Evolutionary conservation across 1,140 invertebrate genomes (phyloP).

Genomic region (Drosophila seguyi): DNA sequence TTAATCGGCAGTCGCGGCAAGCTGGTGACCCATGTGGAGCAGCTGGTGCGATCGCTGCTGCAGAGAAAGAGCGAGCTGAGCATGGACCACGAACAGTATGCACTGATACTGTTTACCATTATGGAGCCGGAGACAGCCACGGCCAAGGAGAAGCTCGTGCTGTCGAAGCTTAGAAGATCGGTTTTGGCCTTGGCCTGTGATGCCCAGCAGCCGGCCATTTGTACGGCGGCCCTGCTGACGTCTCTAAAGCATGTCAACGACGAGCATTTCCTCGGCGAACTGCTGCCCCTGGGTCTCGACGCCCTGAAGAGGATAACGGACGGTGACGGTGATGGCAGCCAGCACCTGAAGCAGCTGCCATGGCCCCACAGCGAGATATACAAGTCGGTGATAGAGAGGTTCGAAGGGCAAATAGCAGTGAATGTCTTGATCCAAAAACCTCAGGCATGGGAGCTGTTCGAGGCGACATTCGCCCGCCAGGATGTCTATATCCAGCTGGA

Average conservation of each 20-base stretch:
- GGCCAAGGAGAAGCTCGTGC: slow-evolving; percentile 36
- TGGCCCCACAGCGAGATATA: slow-evolving; percentile 70
- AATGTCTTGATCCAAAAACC: slow-evolving; percentile 43
- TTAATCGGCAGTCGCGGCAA: slow-evolving; percentile 6
- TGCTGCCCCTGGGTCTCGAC: slow-evolving; percentile 82
- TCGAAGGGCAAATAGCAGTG: slow-evolving; percentile 50
- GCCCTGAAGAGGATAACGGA: slow-evolving; percentile 45
- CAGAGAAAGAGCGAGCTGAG: slow-evolving; percentile 86
- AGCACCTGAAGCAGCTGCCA: slow-evolving; percentile 50
- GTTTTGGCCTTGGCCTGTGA: slow-evolving; percentile 47
- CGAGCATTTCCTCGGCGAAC: slow-evolving; percentile 64
- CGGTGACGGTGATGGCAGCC: neutral
- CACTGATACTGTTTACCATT: slow-evolving; percentile 86
- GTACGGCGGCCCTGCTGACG: slow-evolving; percentile 72
- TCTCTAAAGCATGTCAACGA: slow-evolving; percentile 87
- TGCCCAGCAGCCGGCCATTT: slow-evolving; percentile 43
- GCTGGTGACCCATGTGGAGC: slow-evolving; percentile 36
- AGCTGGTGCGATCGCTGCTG: slow-evolving; percentile 62
- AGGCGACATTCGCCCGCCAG: slow-evolving; percentile 52
- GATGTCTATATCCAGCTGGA: slow-evolving; percentile 61
- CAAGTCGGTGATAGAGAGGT: slow-evolving; percentile 60
- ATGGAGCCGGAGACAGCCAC: slow-evolving; percentile 38
- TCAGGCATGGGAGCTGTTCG: slow-evolving; percentile 69
- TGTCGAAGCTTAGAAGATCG: slow-evolving; percentile 45
- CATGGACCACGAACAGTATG: slow-evolving; percentile 88